Percentiles rank a stretch among this genome's conserved stretches.
phyloP scores from a whole-genome alignment of 1,140 invertebrate genomes.

The Mylabris phalerata region DNA sequence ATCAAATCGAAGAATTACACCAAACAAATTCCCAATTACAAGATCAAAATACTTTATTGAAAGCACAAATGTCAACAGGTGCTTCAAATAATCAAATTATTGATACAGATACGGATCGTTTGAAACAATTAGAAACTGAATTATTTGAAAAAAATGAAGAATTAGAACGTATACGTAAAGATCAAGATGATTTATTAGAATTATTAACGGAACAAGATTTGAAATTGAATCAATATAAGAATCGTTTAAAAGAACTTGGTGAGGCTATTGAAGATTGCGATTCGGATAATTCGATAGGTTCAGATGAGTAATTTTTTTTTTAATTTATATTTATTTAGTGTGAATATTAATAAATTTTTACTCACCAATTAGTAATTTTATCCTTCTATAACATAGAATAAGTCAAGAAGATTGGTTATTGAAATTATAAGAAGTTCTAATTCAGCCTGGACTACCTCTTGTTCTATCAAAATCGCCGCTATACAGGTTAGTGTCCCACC shows the following conservation, averaged over 20 bases:
- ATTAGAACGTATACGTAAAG: constrained; percentile 67
- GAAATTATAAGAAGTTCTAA: too few relatives aligned
- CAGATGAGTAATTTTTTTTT: not conserved
- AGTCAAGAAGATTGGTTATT: too few relatives aligned
- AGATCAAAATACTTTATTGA: constrained; percentile 82
- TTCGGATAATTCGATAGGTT: constrained; percentile 13
- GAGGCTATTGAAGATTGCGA: constrained; percentile 51
- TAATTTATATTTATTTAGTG: constrained; percentile 1
- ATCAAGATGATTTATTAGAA: constrained; percentile 85
- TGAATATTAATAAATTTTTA: too few relatives aligned
- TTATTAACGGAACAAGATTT: constrained; percentile 77
- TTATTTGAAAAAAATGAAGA: constrained; percentile 46
- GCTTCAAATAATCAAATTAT: constrained; percentile 25
- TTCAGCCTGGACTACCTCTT: too few relatives aligned
- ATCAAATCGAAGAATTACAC: constrained; percentile 63
- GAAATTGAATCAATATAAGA: constrained; percentile 66
- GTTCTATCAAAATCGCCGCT: too few relatives aligned
- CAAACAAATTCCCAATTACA: constrained; percentile 67
- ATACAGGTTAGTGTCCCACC: too few relatives aligned
- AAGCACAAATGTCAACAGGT: constrained; percentile 58
- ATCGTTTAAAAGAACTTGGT: constrained; percentile 60
- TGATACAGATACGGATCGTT: constrained; percentile 21
- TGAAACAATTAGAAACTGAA: constrained; percentile 30
- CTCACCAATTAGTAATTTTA: too few relatives aligned
- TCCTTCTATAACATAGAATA: too few relatives aligned